Base-by-base conservation (phyloP, 2,113 vertebrate species). In the Phalacrocorax aristotelis region DNA sequence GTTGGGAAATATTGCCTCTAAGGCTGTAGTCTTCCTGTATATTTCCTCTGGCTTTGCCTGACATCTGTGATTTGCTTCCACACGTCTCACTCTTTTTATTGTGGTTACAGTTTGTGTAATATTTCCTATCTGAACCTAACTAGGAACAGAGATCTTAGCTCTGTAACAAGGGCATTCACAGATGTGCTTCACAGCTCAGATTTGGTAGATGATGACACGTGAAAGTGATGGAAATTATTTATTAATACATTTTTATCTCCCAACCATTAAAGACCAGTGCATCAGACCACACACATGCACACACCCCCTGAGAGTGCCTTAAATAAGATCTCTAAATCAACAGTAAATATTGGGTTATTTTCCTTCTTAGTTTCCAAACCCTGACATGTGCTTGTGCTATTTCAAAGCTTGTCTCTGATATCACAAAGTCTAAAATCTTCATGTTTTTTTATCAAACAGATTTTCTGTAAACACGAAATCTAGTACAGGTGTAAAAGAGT, bases 271-370 rank as follows among this genome's bases (percentile, higher is more conserved):
- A 81, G 48, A 2, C 0, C 7, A 10, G 2, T 38, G 4, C 5
- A 13, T 46, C 27, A 69, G n/a, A 42, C 13, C 71, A 80, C 21
- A 49, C 1, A 2, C 8, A 12, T 14, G 11, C 2, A 66, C 17
- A 26, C 9, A 2, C 1, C 0, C 18, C 2, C 40, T 10, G 18
- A 65, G 7, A 79, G 1, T 44, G 9, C 42, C 27, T 48, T 48
- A 42, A 68, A 44, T 46, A 70, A 68, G 6, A 66, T 52, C 10
- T 51, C 29, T 64, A 36, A 64, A 74, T 9, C 12, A 25, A 27
- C 29, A 51, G 3, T 61, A 60, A 66, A 51, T 36, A 55, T 4
- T 19, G 3, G 6, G 1, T 6, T 57, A 4, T 84, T 69, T 79
- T 22, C 7, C 14, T 20, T 44, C 77, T 66, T 70, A 7, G 9